Evolutionary conservation across 2,113 vertebrate genomes (phyloP).

Genomic region (Burhinus oedicnemus): DNA sequence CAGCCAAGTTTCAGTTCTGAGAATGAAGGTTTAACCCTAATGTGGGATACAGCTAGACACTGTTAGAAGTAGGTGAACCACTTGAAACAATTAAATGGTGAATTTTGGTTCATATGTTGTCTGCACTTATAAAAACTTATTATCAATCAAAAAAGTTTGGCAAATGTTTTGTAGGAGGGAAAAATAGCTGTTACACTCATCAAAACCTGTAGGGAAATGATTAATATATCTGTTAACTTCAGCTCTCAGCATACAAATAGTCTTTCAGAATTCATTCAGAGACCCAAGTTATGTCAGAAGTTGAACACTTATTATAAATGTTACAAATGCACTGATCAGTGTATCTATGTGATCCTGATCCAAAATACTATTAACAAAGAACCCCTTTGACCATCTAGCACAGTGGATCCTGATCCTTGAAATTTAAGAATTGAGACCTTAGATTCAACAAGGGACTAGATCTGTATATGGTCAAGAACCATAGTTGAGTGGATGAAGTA

Average conservation of each 20-base stretch:
- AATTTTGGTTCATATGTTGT: neutral
- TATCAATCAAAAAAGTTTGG: neutral
- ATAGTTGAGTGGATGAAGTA: neutral
- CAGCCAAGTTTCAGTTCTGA: slow-evolving; percentile 24
- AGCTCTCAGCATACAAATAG: neutral
- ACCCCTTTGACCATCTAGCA: neutral
- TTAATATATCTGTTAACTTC: neutral
- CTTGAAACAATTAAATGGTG: neutral
- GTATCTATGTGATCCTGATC: neutral
- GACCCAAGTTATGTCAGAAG: neutral
- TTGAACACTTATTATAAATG: neutral
- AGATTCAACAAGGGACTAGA: neutral
- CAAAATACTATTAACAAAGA: neutral
- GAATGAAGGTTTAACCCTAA: slow-evolving; percentile 36
- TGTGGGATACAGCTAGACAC: neutral
- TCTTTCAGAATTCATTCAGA: neutral
- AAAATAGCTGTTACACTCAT: neutral
- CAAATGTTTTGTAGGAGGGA: neutral
- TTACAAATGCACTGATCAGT: neutral
- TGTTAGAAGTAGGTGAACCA: neutral
- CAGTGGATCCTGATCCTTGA: neutral
- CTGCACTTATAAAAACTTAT: neutral
- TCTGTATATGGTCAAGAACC: neutral
- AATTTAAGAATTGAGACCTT: neutral
- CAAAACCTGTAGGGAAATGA: neutral